Percentiles rank a stretch among this genome's conserved stretches.
phyloP scores from a whole-genome alignment of 2,797 vertebrate genomes.

The Rhynchonycteris naso region DNA sequence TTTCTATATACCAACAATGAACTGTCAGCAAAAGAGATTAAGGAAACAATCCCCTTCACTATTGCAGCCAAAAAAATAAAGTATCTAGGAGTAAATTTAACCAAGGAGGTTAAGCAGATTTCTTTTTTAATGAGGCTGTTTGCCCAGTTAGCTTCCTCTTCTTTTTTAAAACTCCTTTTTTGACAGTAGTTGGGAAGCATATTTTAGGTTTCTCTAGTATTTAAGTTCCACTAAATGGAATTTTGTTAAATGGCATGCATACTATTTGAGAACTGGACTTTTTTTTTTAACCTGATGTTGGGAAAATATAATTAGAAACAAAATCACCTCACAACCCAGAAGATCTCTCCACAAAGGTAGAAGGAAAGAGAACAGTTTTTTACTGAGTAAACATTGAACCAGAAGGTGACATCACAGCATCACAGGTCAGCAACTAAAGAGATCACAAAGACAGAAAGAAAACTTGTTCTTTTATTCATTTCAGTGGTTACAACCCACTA shows the following conservation, averaged over 20 bases:
- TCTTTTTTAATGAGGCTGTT: neutral
- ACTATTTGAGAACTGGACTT: slow-evolving; percentile 18
- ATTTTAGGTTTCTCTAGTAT: slow-evolving; percentile 33
- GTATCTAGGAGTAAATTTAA: too few relatives aligned
- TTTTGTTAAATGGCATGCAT: slow-evolving; percentile 40
- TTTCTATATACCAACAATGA: too few relatives aligned
- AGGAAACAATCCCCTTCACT: too few relatives aligned
- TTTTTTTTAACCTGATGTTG: neutral
- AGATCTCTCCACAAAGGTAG: neutral
- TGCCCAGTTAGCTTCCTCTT: neutral
- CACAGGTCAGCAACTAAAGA: neutral
- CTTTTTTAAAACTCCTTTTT: neutral
- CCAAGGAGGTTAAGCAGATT: too few relatives aligned
- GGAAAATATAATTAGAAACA: slow-evolving; percentile 11
- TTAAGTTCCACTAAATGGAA: slow-evolving; percentile 3
- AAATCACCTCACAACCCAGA: neutral
- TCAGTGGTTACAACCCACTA: neutral
- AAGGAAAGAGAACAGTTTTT: neutral
- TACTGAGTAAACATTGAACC: neutral
- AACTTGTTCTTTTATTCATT: neutral
- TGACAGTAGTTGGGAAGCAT: neutral
- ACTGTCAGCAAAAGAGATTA: too few relatives aligned
- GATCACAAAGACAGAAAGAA: neutral
- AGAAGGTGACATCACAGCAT: neutral
- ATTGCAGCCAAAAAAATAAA: too few relatives aligned